Evolutionary conservation across 2,888 invertebrate genomes (phyloP), one percentile per base, ranked within the genome.

Genomic region (Tipula lateralis): DNA sequence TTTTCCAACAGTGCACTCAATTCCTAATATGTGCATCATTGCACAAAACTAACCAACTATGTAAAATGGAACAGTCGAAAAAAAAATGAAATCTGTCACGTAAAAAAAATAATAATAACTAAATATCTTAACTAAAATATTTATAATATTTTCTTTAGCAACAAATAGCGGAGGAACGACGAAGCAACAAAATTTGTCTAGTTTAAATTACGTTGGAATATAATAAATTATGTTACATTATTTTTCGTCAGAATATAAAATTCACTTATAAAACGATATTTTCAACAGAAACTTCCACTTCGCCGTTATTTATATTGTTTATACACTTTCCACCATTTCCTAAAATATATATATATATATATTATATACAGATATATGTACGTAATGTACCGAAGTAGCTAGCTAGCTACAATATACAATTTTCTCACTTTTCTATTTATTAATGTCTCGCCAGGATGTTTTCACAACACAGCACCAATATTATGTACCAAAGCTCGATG

Each of bases 401-500:
- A 32, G 6, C 36, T 12, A 36, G 24, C 24, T 24, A 66, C n/a
- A n/a, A n/a, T 24, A 66, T 66, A 66, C 66, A 66, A 66, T 66
- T 66, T 66, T 66, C 66, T 66, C 66, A 66, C 66, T 66, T 66
- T 66, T 24, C 24, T 66, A 66, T 66, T 66, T 66, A 66, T 66
- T 66, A 66, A 66, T 66, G 66, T 66, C 66, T 66, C 66, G 66
- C 66, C 66, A 66, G 66, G 66, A 66, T 66, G 66, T 66, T 66
- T 66, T 66, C 66, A 66, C 66, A 66, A 66, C 66, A 66, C 3
- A 66, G 66, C 66, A 66, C 66, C 66, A 66, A 66, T 66, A 24
- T 12, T 66, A 44, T 16, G 1, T 24, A 66, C 24, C 19, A 66
- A 66, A 66, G 19, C 66, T 66, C 24, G 24, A 9, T 66, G 66